Base-by-base conservation (phyloP, 1,140 invertebrate species). In the Papilio polyxenes region DNA sequence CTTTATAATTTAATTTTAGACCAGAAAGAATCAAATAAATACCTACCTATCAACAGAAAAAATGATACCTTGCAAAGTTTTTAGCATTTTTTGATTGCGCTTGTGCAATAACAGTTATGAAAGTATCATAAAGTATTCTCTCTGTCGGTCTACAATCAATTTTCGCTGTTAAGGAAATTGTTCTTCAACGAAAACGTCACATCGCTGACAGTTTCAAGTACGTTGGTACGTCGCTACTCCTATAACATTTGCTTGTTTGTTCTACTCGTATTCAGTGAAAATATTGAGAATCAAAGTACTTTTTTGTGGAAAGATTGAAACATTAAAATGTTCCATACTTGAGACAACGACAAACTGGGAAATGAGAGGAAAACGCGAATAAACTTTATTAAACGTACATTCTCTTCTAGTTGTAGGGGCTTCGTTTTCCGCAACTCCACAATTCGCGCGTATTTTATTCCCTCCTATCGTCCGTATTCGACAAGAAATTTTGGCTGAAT, bases 171-270 rank as follows among this genome's bases (percentile, higher is more conserved):
- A 72, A 72, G 23, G 23, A 72, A 72, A 72, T 72, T 72, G 65
- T 72, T 72, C 65, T 72, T 72, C 65, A 72, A 72, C 65, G 65
- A 72, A 72, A 72, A 72, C 23, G 65, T 72, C 65, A 72, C 65
- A 72, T 7, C 31, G 3, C 31, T 72, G 65, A 4, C 37, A 72
- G 62, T 72, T 72, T 72, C 23, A 40, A 72, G 65, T 72, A 72
- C 23, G 23, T 31, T 31, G 23, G 10, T 31, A 69, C 31, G 65
- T 40, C 20, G 31, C 62, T 65, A 72, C 31, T 72, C 13, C 65
- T 72, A 15, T 72, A 23, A 31, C 10, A 23, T 62, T 31, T 69
- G 65, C 11, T 72, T 72, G 65, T 72, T 72, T 72, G 13, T 72
- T 72, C 23, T 72, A 1, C 23, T 31, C 23, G 23, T 31, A 37